Evolutionary conservation across 2,113 vertebrate genomes (phyloP), one percentile per base, ranked within the genome.

Genomic region (Chlorodrepanis virens): DNA sequence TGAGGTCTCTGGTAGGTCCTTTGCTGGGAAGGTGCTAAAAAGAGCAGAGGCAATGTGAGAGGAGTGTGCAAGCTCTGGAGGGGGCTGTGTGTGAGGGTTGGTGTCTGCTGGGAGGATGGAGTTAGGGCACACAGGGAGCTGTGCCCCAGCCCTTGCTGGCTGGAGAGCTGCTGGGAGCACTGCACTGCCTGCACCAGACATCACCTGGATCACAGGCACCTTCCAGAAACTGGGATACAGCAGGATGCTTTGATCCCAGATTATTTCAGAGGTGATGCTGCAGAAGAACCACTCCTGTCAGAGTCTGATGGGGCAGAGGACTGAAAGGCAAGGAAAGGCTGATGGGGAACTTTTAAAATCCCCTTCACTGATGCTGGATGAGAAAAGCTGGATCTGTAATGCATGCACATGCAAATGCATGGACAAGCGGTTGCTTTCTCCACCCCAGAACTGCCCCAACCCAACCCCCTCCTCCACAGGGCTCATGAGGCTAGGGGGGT

Each of bases 391-490:
- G 64, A 5, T 81, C 27, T 65, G 35, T 67, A 28, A 47, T 67
- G 42, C 74, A 29, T 2, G 39, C 44, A 16, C 37, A 35, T 37
- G n/a, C 57, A 89, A 81, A 92, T 50, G 33, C 2, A 0, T 16
- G 59, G n/a, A 27, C 14, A 33, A 35, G 10, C 9, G 24, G 42
- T 28, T n/a, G 39, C 40, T 28, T 47, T 60, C 21, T 74, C 29
- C 19, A 59, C 23, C 24, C 33, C 76, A 49, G 56, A 23, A 5
- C 49, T 37, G 59, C 37, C 35, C 37, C 49, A 52, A 33, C 64
- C 37, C 20, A 23, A 2, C 2, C 5, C 28, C 16, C 25, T 9
- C 0, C 23, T 53, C 70, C 20, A 9, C 12, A 8, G 4, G 2
- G 12, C 54, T 24, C 7, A 1, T 52, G 92, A 29, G 75, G n/a